Conservation (phyloP, 2,797 vertebrate genomes). For the Carduelis carduelis region DNA sequence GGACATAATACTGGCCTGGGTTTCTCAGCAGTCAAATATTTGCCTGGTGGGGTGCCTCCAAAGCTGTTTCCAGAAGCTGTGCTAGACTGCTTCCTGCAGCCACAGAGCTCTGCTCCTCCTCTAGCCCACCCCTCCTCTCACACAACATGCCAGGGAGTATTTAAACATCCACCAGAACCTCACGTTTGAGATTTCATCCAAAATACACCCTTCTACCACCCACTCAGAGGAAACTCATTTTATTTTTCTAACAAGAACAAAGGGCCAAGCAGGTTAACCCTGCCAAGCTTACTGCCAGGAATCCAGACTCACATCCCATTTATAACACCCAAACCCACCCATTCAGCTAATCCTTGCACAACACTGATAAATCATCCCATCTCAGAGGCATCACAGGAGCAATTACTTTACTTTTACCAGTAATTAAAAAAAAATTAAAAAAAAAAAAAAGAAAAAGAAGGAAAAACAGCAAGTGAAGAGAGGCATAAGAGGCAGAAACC, state of each 20-base stretch:
- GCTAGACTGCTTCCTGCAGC: conserved; percentile 40
- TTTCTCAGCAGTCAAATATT: conserved; percentile 31
- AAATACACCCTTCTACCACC: conserved; percentile 53
- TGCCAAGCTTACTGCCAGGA: neutral
- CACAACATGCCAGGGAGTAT: neutral
- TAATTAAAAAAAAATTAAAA: no score
- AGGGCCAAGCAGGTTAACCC: neutral
- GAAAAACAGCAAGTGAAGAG: neutral
- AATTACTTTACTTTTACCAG: neutral
- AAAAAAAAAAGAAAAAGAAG: neutral
- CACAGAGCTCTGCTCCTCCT: neutral
- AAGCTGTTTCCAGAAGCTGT: conserved; percentile 1
- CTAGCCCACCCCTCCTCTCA: neutral
- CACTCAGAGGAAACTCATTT: conserved; percentile 49
- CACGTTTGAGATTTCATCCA: conserved; percentile 36
- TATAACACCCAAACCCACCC: conserved; percentile 23
- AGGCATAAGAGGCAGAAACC: neutral
- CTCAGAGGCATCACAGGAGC: neutral
- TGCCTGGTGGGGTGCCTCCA: conserved; percentile 1
- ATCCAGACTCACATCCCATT: conserved; percentile 11
- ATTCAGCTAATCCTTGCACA: conserved; percentile 35
- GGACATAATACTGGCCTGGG: neutral
- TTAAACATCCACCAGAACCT: conserved; percentile 28
- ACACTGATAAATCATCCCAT: neutral
- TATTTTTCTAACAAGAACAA: conserved; percentile 62